Evolutionary conservation across 92 coral and sea anemone species (phyloP).

Genomic region (Palythoa caribaeorum): DNA sequence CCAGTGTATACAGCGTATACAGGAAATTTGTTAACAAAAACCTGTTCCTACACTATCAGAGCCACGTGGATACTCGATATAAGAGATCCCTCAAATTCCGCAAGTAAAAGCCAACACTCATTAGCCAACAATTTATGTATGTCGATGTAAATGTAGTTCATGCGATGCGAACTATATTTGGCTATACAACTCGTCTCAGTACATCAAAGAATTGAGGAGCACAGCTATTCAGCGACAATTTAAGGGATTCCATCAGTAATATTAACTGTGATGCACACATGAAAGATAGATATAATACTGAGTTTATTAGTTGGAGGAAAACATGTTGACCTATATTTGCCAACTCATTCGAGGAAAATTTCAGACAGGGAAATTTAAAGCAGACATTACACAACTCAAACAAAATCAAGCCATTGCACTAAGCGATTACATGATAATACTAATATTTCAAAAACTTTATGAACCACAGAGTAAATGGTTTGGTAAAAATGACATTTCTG

Average conservation of each 20-base stretch:
- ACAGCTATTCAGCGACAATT: no score
- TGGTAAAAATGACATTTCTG: constrained; percentile 47
- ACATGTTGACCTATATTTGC: constrained; percentile 51
- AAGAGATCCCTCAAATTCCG: no score
- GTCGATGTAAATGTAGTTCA: no score
- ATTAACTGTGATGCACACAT: background rate
- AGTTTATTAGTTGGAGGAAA: constrained; percentile 9
- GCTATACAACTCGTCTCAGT: no score
- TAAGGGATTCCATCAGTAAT: background rate
- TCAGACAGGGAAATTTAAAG: constrained; percentile 43
- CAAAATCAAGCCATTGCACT: constrained; percentile 61
- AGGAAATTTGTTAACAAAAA: no score
- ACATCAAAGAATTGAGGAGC: no score
- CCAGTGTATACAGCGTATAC: no score
- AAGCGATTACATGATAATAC: constrained; percentile 57
- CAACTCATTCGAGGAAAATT: constrained; percentile 70
- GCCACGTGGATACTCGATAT: no score
- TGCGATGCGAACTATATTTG: no score
- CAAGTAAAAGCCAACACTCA: no score
- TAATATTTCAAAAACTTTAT: constrained; percentile 46
- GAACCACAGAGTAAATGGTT: constrained; percentile 57
- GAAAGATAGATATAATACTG: background rate
- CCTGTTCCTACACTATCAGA: no score
- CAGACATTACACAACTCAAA: constrained; percentile 48
- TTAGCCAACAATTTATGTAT: no score